A percentile compares a stretch with the other conserved stretches of the same genome.
phyloP scores from a whole-genome alignment of 37 sponge, comb jelly and placozoan species.

The Geodia barretti region DNA sequence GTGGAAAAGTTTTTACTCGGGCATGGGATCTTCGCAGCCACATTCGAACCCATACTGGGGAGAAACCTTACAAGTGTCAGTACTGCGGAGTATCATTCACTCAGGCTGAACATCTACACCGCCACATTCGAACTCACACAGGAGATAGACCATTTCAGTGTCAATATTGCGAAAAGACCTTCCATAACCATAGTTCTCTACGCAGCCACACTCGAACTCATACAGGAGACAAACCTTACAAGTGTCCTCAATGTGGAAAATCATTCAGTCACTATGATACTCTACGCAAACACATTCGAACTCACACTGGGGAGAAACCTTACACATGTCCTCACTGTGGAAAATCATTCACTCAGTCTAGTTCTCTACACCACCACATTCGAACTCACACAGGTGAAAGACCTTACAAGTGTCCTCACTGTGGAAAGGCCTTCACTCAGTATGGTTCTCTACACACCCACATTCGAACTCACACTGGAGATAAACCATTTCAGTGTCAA shows the following conservation, averaged over 20 bases:
- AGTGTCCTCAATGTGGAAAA: constrained; percentile 60
- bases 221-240: constrained; percentile 77
- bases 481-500: constrained; percentile 59
- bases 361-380: constrained; percentile 76
- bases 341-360: constrained; percentile 43
- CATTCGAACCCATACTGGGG: constrained; percentile 77
- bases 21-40: constrained; percentile 62
- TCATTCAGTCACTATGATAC: constrained; percentile 15
- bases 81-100: constrained; percentile 51
- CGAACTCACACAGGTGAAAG: constrained; percentile 76
- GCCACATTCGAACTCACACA: constrained; percentile 64
- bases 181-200: constrained; percentile 6
- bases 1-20: constrained; percentile 33
- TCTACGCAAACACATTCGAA: constrained; percentile 65
- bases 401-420: constrained; percentile 64
- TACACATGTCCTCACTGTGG: constrained; percentile 73
- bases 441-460: constrained; percentile 68
- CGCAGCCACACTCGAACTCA: constrained; percentile 32
- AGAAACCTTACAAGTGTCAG: constrained; percentile 54
- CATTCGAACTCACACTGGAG: constrained; percentile 80
- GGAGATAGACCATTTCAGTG: constrained; percentile 38
- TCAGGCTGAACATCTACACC: constrained; percentile 41
- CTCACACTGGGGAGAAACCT: constrained; percentile 80
- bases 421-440: constrained; percentile 59
- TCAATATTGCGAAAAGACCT: constrained; percentile 32